Evolutionary conservation across 2,113 vertebrate genomes (phyloP), one percentile per base, ranked within the genome.

Genomic region (Lynx canadensis): DNA sequence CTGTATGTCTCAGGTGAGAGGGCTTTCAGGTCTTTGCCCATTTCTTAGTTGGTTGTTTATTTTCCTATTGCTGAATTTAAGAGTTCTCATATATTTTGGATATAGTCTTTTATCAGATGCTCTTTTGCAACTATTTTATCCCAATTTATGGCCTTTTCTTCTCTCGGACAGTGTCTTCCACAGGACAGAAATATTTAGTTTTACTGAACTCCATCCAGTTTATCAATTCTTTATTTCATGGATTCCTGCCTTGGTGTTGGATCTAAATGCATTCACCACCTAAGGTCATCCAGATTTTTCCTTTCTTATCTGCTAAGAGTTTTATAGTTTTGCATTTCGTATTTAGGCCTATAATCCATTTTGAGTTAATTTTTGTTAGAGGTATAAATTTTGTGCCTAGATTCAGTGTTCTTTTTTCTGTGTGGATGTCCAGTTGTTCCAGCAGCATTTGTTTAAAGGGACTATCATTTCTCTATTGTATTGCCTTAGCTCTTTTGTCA

Each of bases 281-380:
- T n/a, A 76, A 41, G 41, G 2, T 78, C 38, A 90, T 73, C n/a
- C 41, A 83, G n/a, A 74, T 95, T 90, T 76, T 74, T 90, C 29
- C n/a, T 82, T 66, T 50, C 15, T 85, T 76, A 83, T 52, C 69
- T n/a, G 18, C 33, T 52, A 83, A 21, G 25, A 88, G 57, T 90
- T 52, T 82, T 76, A 55, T n/a, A 66, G 60, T 83, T 83, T 95
- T 52, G 41, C 7, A 25, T 76, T 83, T 83, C 66, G 65, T 41
- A 83, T 83, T 65, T 83, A 83, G 14, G 15, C 14, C 48, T 83
- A 11, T 29, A 11, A 83, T 52, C 55, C 86, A 57, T 41, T 76
- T 69, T 80, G 33, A 93, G 41, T 79, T 78, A 60, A 83, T 55
- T 66, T 90, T 52, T 95, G 41, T 29, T 36, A 83, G 89, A 95